Conservation (phyloP, 2,888 invertebrate species). For the Trachelus troglodyta region DNA sequence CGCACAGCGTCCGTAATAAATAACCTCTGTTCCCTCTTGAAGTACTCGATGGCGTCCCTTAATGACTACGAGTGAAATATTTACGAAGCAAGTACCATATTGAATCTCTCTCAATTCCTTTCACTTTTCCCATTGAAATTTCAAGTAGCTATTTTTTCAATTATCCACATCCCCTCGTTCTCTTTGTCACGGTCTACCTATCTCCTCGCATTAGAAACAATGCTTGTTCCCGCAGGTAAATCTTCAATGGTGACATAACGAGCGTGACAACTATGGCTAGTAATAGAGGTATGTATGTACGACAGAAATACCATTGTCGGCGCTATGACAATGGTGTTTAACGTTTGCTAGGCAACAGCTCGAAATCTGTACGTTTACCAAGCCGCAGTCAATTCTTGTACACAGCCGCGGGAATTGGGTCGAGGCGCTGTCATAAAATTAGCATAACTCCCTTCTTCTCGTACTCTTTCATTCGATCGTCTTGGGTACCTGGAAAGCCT, state of each 20-base stretch:
- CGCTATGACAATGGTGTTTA: constrained; percentile 22
- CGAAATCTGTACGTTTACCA: constrained; percentile 29
- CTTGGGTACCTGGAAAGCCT: background rate
- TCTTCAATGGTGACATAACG: constrained; percentile 38
- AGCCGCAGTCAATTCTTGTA: constrained; percentile 22
- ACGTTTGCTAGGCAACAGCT: constrained; percentile 33
- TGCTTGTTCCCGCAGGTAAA: constrained; percentile 6
- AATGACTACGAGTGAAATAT: background rate
- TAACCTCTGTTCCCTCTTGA: constrained; percentile 11
- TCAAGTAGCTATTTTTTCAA: background rate
- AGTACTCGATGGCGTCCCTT: background rate
- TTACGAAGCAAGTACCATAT: background rate
- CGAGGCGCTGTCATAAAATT: constrained; percentile 51
- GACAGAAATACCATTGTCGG: background rate
- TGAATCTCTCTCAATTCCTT: background rate
- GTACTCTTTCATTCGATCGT: constrained; percentile 13
- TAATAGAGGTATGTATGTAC: background rate
- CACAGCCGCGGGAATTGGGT: constrained; percentile 44
- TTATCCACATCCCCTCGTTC: constrained; percentile 7
- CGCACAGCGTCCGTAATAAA: constrained; percentile 1
- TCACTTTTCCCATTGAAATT: background rate
- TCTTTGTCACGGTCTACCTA: constrained; percentile 11
- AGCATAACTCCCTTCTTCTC: constrained; percentile 44
- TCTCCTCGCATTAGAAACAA: constrained; percentile 7
- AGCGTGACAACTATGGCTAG: constrained; percentile 32